A percentile compares a stretch with the other conserved stretches of the same genome.
Conservation (phyloP, 2,113 vertebrate genomes). For the Pollachius pollachius region DNA sequence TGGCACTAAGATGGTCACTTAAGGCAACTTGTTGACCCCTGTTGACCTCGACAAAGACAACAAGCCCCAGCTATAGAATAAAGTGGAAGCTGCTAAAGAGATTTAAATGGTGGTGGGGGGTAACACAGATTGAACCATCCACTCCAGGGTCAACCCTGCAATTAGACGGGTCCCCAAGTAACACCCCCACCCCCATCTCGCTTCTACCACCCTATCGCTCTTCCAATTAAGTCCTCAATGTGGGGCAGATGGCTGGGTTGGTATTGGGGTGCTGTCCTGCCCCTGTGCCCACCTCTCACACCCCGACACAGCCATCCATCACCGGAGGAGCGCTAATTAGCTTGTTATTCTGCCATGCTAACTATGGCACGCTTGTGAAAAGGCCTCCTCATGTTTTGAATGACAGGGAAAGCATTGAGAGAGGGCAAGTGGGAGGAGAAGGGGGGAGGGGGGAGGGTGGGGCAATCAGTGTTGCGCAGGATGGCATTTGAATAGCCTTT, state of each 20-base stretch:
- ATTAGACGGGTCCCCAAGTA: slow-evolving; percentile 56
- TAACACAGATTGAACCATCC: slow-evolving; percentile 41
- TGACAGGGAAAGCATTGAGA: slow-evolving; percentile 66
- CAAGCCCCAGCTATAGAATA: slow-evolving; percentile 29
- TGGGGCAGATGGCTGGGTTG: slow-evolving; percentile 51
- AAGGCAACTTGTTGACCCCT: slow-evolving; percentile 43
- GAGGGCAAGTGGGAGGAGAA: slow-evolving; percentile 53
- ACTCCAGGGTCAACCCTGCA: slow-evolving; percentile 45
- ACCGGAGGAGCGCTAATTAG: slow-evolving; percentile 73
- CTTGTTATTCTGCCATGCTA: slow-evolving; percentile 76
- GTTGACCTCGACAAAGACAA: slow-evolving; percentile 40
- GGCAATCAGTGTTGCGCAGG: slow-evolving; percentile 68
- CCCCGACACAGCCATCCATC: slow-evolving; percentile 60
- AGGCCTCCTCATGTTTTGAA: slow-evolving; percentile 71
- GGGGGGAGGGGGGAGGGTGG: slow-evolving; percentile 42
- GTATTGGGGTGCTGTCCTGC: slow-evolving; percentile 50
- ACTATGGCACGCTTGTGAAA: slow-evolving; percentile 73
- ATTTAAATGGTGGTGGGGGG: slow-evolving; percentile 3
- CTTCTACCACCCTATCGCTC: slow-evolving; percentile 32
- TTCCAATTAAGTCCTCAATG: slow-evolving; percentile 67
- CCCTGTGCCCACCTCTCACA: slow-evolving; percentile 49
- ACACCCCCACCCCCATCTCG: not conserved
- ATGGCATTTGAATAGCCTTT: slow-evolving; percentile 78
- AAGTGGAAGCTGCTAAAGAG: not conserved
- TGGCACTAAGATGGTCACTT: slow-evolving; percentile 33